phyloP scores from a whole-genome alignment of 2,113 vertebrate species.

The cat (Felis catus) region F.catus_Fca126_mat1.0 CM031415.1:82484501-82485000 shows the following conservation, averaged over 20 bases:
- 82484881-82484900: background rate
- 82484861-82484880: background rate
- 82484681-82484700: background rate
- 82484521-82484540: slow-evolving; percentile 47
- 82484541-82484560: slow-evolving; percentile 72
- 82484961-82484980: background rate
- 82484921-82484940: background rate
- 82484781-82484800: background rate
- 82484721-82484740: slow-evolving; percentile 53
- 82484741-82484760: slow-evolving; percentile 55
- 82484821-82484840: background rate
- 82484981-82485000: too few relatives aligned
- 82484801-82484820: background rate
- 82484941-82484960: background rate
- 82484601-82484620: slow-evolving; percentile 62
- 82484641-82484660: background rate
- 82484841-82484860: background rate
- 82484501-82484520: slow-evolving; percentile 57
- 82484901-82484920: background rate
- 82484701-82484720: slow-evolving; percentile 32
- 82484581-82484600: slow-evolving; percentile 62
- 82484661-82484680: background rate
- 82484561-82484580: slow-evolving; percentile 72
- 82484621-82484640: slow-evolving; percentile 45
- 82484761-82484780: slow-evolving; percentile 58